Percentiles rank a stretch among this genome's conserved stretches.
These are phyloP conservation scores for Daboia siamensis DNA, from an alignment of 2,113 vertebrate genomes.

Conservation along the genomic window DNA sequence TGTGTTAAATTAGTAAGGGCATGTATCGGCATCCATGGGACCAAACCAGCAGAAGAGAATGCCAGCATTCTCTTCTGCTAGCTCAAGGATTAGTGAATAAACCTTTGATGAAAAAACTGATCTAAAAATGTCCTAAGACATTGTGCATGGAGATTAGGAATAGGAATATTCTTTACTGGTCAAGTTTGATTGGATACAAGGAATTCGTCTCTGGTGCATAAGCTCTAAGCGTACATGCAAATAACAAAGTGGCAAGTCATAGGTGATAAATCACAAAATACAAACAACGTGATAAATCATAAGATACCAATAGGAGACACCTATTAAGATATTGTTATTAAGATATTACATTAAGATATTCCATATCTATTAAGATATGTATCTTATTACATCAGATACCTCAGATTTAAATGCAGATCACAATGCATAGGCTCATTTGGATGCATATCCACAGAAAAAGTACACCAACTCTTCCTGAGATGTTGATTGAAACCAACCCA, in stretches of 20 bases:
- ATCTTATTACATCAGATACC: neutral
- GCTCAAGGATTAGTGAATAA: neutral
- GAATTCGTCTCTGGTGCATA: neutral
- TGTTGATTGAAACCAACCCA: neutral
- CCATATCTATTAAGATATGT: neutral
- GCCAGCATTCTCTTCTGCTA: neutral
- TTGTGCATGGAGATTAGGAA: neutral
- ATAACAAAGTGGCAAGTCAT: neutral
- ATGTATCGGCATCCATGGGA: neutral
- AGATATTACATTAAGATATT: neutral
- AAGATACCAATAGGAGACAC: neutral
- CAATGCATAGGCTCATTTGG: neutral
- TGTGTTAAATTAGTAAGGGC: neutral
- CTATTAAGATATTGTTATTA: neutral
- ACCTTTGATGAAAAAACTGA: neutral
- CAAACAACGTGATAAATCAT: neutral
- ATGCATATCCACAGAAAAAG: neutral
- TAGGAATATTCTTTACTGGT: neutral
- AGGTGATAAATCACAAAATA: neutral
- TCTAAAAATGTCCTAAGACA: neutral
- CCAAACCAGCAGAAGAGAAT: neutral
- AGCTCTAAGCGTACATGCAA: neutral
- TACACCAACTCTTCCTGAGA: neutral
- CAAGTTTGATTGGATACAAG: neutral
- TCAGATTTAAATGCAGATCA: neutral